Evolutionary conservation across 2,888 invertebrate genomes (phyloP), one percentile per base, ranked within the genome.

Genomic region (Heliconius sara): DNA sequence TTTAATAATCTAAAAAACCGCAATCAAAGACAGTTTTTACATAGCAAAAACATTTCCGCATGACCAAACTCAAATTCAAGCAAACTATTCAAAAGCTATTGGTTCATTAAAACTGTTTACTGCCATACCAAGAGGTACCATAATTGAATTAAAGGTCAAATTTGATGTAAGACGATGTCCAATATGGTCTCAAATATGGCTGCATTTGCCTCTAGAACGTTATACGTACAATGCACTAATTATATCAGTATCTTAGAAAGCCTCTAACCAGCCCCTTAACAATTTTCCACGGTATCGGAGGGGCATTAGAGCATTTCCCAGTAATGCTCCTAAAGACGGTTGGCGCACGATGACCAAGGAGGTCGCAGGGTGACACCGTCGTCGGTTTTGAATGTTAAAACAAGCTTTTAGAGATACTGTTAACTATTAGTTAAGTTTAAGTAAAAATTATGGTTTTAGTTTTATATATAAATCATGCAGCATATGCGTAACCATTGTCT

Each of bases 221-320:
- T 89, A 88, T 89, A 89, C 91, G 93, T 87, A 93, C 92, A 93
- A 93, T 93, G 91, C 91, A 93, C 93, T 95, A 95, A 95, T 93
- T 91, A 93, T 92, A 95, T 95, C 94, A 95, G 91, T 89, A 91
- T 93, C 94, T 94, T 92, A 93, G 95, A 93, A 94, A 94, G 94
- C 94, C 92, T 85, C 93, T 92, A 93, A 93, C 93, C 93, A 93
- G 90, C 94, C 95, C 95, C 95, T 95, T 95, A 95, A 94, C 95
- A 94, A 94, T 95, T 95, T 95, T 95, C 92, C 93, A 89, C 88
- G 87, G 93, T 92, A 93, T 93, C 88, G 93, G 84, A 90, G 90
- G 88, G 89, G 95, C 94, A 93, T 95, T 95, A 95, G 94, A 93
- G 94, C 94, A 95, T 94, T 95, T 94, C 91, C 85, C 92, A 88